A percentile compares a stretch with the other conserved stretches of the same genome.
These are phyloP conservation scores for Drosophila suzukii DNA, from an alignment of 1,140 invertebrate genomes.

Conservation along the genomic window DNA sequence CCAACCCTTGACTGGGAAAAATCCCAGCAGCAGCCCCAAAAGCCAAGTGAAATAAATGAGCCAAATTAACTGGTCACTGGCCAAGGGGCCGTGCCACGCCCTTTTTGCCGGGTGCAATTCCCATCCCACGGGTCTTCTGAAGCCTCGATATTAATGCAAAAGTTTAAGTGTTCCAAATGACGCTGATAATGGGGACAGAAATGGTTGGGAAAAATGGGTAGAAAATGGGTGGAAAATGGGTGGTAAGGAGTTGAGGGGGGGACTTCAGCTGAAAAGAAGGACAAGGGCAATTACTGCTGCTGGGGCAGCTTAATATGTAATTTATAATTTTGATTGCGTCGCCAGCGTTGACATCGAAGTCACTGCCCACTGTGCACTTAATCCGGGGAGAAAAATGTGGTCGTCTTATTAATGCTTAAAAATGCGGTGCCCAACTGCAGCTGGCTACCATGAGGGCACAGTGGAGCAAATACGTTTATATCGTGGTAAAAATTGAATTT, in stretches of 20 bases:
- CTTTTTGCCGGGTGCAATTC: constrained; percentile 9
- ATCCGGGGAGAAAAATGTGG: constrained; percentile 55
- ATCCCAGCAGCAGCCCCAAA: background rate
- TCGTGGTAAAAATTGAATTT: no score
- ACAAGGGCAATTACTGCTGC: constrained; percentile 22
- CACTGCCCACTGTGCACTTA: constrained; percentile 37
- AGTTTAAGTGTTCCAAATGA: constrained; percentile 59
- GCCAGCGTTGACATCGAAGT: constrained; percentile 46
- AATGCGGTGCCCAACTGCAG: constrained; percentile 31
- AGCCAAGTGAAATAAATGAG: constrained; percentile 47
- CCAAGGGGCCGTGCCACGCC: constrained; percentile 10
- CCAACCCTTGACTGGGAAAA: constrained; percentile 13
- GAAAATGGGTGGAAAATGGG: no score
- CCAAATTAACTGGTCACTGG: constrained; percentile 46
- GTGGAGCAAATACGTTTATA: background rate
- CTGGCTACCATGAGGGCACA: constrained; percentile 6
- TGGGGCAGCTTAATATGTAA: constrained; percentile 54
- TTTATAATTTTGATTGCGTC: constrained; percentile 61
- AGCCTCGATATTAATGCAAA: constrained; percentile 50
- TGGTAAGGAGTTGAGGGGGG: background rate
- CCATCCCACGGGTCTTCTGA: background rate
- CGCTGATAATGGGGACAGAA: constrained; percentile 48
- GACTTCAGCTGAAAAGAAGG: constrained; percentile 3
- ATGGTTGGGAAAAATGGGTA: constrained; percentile 3
- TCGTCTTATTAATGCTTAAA: constrained; percentile 32